phyloP scores from a whole-genome alignment of 2,888 invertebrate species.

The Campoplex nolae region DNA sequence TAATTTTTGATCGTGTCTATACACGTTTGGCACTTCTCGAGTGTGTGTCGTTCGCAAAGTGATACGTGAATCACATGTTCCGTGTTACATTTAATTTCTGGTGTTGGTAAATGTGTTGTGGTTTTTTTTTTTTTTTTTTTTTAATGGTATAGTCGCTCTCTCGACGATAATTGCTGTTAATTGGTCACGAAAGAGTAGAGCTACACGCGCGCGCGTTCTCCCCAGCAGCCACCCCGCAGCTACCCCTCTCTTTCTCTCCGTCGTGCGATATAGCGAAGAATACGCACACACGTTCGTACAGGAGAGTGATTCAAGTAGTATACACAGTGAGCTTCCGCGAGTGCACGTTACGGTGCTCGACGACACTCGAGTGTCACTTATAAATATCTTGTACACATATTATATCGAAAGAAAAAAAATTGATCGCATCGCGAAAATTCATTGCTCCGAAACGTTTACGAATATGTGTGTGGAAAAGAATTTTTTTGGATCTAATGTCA shows the following conservation, averaged over 20 bases:
- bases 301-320: slow-evolving; percentile 13
- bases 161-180: slow-evolving; percentile 71
- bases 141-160: slow-evolving; percentile 9
- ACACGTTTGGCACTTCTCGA: not conserved
- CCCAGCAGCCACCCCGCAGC: not conserved
- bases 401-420: not conserved
- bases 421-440: not conserved
- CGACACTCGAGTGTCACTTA: slow-evolving; percentile 31
- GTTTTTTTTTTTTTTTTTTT: not conserved
- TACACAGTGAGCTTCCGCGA: slow-evolving; percentile 10
- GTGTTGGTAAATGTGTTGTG: slow-evolving; percentile 22
- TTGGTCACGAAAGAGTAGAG: slow-evolving; percentile 66
- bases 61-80: slow-evolving; percentile 20
- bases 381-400: slow-evolving; percentile 24
- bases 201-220: slow-evolving; percentile 50
- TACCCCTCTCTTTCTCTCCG: not conserved
- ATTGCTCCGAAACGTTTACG: not conserved
- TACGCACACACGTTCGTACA: not conserved
- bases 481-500: not conserved
- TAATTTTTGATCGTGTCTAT: not conserved
- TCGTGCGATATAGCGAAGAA: not conserved
- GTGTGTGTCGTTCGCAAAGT: not conserved
- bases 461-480: slow-evolving; percentile 19
- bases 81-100: not conserved
- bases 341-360: slow-evolving; percentile 17